Percentiles rank a stretch among this genome's conserved stretches.
phyloP scores from a whole-genome alignment of 2,888 invertebrate species.

The Campopleginae sp. region DNA sequence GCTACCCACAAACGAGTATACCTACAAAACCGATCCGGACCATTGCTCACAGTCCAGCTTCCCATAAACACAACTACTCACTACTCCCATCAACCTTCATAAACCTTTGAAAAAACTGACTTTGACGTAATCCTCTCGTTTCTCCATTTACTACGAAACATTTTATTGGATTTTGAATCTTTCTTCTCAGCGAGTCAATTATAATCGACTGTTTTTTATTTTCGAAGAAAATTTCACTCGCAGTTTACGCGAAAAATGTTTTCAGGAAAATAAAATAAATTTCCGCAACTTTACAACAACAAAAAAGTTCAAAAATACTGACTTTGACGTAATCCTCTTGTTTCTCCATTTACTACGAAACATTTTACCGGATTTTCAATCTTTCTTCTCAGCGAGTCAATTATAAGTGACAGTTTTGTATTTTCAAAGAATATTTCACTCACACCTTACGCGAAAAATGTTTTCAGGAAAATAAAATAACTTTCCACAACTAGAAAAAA shows the following conservation, averaged over 20 bases:
- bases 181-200: background rate
- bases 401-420: no score
- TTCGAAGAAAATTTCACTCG: no score
- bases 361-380: background rate
- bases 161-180: background rate
- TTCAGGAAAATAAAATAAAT: no score
- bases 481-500: no score
- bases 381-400: background rate
- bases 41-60: constrained; percentile 27
- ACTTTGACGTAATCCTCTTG: background rate
- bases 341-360: background rate
- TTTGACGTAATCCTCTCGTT: background rate
- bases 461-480: no score
- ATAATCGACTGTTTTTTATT: no score
- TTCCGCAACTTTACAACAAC: no score
- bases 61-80: background rate
- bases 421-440: no score
- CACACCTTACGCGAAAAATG: no score
- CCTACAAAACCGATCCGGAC: constrained; percentile 17
- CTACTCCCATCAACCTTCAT: background rate
- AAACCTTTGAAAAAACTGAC: background rate
- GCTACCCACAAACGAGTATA: constrained; percentile 18
- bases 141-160: background rate
- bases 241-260: no score
- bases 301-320: no score